A percentile compares a stretch with the other conserved stretches of the same genome.
These are phyloP conservation scores for Drosophila atripex DNA, from an alignment of 2,888 invertebrate species.

Conservation along the genomic window DNA sequence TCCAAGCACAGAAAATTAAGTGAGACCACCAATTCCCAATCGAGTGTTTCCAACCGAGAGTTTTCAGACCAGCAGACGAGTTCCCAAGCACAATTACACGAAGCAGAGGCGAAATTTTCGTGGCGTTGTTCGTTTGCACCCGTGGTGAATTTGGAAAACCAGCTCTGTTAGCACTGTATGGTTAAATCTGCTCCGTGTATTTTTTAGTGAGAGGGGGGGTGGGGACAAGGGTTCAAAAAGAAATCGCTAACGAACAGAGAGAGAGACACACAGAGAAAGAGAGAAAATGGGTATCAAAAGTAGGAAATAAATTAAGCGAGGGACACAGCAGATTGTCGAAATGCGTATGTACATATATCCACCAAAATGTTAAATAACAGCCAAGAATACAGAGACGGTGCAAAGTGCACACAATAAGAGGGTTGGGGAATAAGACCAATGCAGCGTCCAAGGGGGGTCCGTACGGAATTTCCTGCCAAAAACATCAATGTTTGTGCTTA, in stretches of 20 bases:
- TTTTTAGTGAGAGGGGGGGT: conserved; percentile 16
- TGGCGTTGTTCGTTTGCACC: conserved; percentile 1
- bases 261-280: conserved; percentile 28
- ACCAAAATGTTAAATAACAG: conserved; percentile 53
- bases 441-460: conserved; percentile 42
- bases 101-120: conserved; percentile 2
- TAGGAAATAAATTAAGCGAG: conserved; percentile 61
- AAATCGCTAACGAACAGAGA: conserved; percentile 41
- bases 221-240: conserved; percentile 44
- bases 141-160: conserved; percentile 1
- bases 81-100: conserved; percentile 2
- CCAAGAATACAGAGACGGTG: conserved; percentile 24
- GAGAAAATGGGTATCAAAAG: conserved; percentile 56
- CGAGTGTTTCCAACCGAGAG: conserved; percentile 34
- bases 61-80: not conserved
- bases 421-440: conserved; percentile 57
- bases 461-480: conserved; percentile 18
- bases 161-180: conserved; percentile 18
- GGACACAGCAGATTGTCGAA: conserved; percentile 36
- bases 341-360: conserved; percentile 38
- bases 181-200: conserved; percentile 8
- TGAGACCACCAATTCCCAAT: conserved; percentile 66
- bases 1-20: conserved; percentile 78
- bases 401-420: conserved; percentile 54
- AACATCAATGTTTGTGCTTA: conserved; percentile 20